phyloP scores from a whole-genome alignment of 2,888 invertebrate species.

The Ischnus inquisitorius region DNA sequence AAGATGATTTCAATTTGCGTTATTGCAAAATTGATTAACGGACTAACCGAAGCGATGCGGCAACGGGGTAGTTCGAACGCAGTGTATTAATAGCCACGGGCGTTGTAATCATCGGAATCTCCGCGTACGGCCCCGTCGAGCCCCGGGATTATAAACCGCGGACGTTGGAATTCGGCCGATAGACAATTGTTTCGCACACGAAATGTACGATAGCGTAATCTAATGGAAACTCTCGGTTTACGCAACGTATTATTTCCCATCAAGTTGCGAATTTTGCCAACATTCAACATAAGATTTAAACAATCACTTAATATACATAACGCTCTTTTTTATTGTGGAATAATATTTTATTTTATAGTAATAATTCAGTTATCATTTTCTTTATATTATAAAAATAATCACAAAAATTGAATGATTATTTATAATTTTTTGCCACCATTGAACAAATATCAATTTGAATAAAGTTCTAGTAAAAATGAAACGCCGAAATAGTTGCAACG shows the following conservation, averaged over 20 bases:
- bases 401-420: constrained; percentile 53
- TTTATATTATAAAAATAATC: background rate
- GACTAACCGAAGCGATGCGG: constrained; percentile 57
- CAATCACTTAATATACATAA: background rate
- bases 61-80: constrained; percentile 25
- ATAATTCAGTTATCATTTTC: background rate
- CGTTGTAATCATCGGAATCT: constrained; percentile 57
- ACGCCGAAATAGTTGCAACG: constrained; percentile 18
- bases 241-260: constrained; percentile 28
- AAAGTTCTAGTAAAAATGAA: too few species aligned
- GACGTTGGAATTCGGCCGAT: constrained; percentile 46
- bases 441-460: too few species aligned
- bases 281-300: background rate
- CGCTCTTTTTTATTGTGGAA: too few species aligned
- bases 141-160: constrained; percentile 56
- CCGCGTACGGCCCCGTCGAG: constrained; percentile 11
- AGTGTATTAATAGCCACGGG: constrained; percentile 50
- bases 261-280: background rate
- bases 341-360: too few species aligned
- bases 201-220: constrained; percentile 36
- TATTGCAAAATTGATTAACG: constrained; percentile 61
- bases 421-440: background rate
- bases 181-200: constrained; percentile 58
- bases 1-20: constrained; percentile 51
- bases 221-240: constrained; percentile 40